Evolutionary conservation across 2,888 invertebrate genomes (phyloP).

Genomic region (Drosophila histrio): DNA sequence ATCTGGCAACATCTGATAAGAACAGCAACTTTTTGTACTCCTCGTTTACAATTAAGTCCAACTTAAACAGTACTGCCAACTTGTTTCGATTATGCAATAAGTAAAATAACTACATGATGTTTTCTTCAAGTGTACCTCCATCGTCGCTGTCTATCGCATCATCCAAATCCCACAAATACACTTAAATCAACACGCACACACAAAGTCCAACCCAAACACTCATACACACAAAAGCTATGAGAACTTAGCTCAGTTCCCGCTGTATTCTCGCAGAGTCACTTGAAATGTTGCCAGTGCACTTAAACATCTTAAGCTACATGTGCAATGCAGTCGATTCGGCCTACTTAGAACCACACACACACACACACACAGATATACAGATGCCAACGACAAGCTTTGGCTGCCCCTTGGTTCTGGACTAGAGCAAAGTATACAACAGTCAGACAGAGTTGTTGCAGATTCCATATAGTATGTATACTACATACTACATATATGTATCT

Average conservation of each 20-base stretch:
- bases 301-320: conserved; percentile 41
- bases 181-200: conserved; percentile 2
- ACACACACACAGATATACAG: neutral
- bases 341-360: conserved; percentile 33
- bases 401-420: neutral
- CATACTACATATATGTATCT: too few relatives aligned
- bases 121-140: conserved; percentile 20
- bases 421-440: too few relatives aligned
- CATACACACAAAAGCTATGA: neutral
- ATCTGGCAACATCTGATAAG: conserved; percentile 22
- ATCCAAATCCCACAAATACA: conserved; percentile 28
- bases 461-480: too few relatives aligned
- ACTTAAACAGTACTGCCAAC: neutral
- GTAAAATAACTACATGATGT: neutral
- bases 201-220: neutral
- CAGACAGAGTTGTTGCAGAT: too few relatives aligned
- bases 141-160: conserved; percentile 14
- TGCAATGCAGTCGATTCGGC: conserved; percentile 39
- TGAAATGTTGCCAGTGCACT: conserved; percentile 43
- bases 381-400: neutral
- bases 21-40: too few relatives aligned
- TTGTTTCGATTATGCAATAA: neutral
- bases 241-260: neutral
- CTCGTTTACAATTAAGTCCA: too few relatives aligned
- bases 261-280: conserved; percentile 17